These are phyloP conservation scores for Yponomeuta malinellus DNA, from an alignment of 2,888 invertebrate genomes.

Conservation along the genomic window DNA sequence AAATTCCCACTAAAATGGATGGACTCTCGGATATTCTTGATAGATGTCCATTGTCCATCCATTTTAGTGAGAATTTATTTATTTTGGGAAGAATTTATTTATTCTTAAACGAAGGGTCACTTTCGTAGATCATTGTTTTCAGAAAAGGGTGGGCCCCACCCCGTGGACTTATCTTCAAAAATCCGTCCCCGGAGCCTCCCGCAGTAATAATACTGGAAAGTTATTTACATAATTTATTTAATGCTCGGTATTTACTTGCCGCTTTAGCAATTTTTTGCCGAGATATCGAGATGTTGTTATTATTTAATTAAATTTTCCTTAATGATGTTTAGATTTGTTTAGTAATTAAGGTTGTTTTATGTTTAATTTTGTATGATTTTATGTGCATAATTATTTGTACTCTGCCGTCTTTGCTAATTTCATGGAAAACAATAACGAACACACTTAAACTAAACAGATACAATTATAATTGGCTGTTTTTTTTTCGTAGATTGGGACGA, in stretches of 20 bases:
- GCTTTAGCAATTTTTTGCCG: background rate
- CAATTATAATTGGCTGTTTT: no score
- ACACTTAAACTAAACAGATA: no score
- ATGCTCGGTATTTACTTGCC: background rate
- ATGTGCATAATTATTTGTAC: background rate
- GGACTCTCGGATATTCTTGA: no score
- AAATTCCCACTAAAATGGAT: no score
- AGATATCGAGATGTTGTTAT: background rate
- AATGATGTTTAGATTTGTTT: background rate
- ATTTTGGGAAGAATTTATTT: no score
- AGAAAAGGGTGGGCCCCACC: background rate
- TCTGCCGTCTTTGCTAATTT: background rate
- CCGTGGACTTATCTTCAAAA: background rate
- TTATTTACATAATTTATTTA: background rate
- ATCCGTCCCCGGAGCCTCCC: background rate
- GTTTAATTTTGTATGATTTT: background rate
- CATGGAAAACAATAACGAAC: background rate
- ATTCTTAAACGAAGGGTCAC: background rate
- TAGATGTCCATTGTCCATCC: no score
- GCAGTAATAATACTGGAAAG: background rate
- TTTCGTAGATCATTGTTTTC: background rate
- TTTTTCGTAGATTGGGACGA: no score
- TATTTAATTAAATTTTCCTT: background rate
- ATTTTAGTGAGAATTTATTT: no score
- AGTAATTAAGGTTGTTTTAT: background rate